Evolutionary conservation across 2,113 vertebrate species (phyloP), one percentile per base, ranked within the genome.

Genomic region (Rhinopomastus cyanomelas): DNA sequence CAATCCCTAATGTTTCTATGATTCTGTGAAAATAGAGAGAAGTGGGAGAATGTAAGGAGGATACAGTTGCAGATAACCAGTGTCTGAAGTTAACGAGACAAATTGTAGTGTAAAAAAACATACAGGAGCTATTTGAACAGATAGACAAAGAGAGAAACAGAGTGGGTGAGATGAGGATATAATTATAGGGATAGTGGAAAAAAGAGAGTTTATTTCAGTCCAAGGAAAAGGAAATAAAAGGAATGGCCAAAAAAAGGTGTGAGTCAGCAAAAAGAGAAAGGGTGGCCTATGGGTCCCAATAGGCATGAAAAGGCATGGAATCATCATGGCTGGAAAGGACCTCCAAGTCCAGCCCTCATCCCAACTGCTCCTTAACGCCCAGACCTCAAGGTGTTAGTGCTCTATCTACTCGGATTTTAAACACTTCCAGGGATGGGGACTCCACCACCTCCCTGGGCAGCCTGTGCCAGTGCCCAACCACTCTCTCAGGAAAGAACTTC

Each of bases 231-330:
- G 25, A 90, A 78, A 55, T 29, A 60, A 60, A 78, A 56, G 15
- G 10, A 3, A 8, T 73, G 23, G 22, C 62, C 15, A 39, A 49
- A 77, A 89, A n/a, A 76, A 68, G 5, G 1, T 51, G 18, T 26
- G 18, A 77, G 10, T 73, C 26, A 53, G 19, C 32, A 72, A 67
- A 30, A 52, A 60, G 77, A 67, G 9, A 55, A 77, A 13, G 6
- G 1, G 0, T 36, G 25, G 57, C 19, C 9, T 61, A 8, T 59
- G 44, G 59, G 8, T 22, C 32, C 21, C 12, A 37, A 1, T 19
- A 57, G 55, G 34, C 73, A 66, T 36, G 44, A 65, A 51, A 51
- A 79, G 65, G 51, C 30, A 48, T n/a, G n/a, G n/a, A n/a, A n/a
- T n/a, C n/a, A n/a, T n/a, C n/a, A n/a, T n/a, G n/a, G n/a, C n/a